Percentiles rank a stretch among this genome's conserved stretches.
These are phyloP conservation scores for Meganola albula DNA, from an alignment of 2,888 invertebrate genomes.

Conservation along the genomic window DNA sequence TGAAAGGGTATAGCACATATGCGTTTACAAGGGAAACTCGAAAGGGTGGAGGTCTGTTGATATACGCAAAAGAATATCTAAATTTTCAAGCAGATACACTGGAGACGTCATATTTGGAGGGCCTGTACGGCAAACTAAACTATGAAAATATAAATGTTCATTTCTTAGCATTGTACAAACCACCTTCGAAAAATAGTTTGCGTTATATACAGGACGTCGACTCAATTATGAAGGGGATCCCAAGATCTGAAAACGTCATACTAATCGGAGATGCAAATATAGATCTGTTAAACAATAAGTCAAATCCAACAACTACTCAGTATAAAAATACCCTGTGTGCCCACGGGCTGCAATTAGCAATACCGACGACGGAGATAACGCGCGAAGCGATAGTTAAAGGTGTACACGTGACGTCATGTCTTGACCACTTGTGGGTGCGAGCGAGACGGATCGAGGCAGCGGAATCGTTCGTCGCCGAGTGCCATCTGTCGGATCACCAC, in stretches of 20 bases:
- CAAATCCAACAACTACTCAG: neutral
- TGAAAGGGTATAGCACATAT: neutral
- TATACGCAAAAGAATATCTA: neutral
- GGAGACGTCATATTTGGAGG: neutral
- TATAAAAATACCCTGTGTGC: constrained; percentile 1
- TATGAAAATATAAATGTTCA: neutral
- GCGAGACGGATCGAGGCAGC: neutral
- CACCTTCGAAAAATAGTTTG: neutral
- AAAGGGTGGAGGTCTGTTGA: constrained; percentile 1
- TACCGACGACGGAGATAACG: neutral
- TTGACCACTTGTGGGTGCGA: neutral
- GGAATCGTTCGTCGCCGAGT: neutral
- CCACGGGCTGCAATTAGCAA: neutral
- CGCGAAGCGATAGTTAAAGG: constrained; percentile 1
- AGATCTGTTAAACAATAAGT: neutral
- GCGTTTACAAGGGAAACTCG: neutral
- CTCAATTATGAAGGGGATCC: neutral
- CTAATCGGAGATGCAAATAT: constrained; percentile 1
- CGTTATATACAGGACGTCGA: neutral
- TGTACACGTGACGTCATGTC: neutral
- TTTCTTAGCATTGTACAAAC: neutral
- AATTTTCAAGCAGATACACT: neutral
- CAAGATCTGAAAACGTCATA: neutral
- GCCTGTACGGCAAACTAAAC: neutral
- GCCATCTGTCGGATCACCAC: neutral